These are phyloP conservation scores for Geococcyx californianus DNA, from an alignment of 2,113 vertebrate species.

Conservation along the genomic window DNA sequence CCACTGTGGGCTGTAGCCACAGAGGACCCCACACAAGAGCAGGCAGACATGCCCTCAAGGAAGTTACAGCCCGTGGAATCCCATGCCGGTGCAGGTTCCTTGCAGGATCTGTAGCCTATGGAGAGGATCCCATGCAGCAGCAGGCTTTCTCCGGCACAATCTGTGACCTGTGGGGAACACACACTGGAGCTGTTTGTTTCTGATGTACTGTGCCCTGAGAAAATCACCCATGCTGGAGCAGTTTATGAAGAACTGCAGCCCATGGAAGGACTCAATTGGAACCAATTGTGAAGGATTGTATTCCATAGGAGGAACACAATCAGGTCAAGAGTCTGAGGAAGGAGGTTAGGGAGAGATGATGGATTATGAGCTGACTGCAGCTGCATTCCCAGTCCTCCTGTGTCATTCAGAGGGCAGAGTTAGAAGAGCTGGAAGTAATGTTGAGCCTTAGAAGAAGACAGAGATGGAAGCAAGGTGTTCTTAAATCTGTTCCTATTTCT, in stretches of 20 bases:
- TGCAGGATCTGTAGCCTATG: not conserved
- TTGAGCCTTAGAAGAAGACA: not conserved
- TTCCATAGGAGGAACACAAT: not conserved
- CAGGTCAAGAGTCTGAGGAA: not conserved
- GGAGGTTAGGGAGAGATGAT: not conserved
- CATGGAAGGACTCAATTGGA: not conserved
- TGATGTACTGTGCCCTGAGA: not conserved
- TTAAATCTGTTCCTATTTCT: not conserved
- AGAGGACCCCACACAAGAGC: fast-evolving
- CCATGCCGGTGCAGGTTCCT: fast-evolving
- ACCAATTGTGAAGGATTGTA: not conserved
- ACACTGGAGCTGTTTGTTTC: not conserved
- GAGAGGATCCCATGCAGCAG: not conserved
- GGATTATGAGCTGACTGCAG: not conserved
- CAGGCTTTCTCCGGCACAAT: not conserved
- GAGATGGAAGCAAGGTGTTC: not conserved
- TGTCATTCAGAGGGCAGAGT: not conserved
- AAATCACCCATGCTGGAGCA: not conserved
- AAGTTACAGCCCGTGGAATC: not conserved
- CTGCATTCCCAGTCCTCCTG: not conserved
- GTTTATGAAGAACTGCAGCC: not conserved
- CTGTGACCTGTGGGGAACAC: not conserved
- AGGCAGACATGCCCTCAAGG: not conserved
- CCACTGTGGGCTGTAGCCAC: too few relatives aligned
- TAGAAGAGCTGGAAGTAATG: not conserved